phyloP scores from a whole-genome alignment of 1,140 invertebrate genomes.

The Elysia chlorotica region DNA sequence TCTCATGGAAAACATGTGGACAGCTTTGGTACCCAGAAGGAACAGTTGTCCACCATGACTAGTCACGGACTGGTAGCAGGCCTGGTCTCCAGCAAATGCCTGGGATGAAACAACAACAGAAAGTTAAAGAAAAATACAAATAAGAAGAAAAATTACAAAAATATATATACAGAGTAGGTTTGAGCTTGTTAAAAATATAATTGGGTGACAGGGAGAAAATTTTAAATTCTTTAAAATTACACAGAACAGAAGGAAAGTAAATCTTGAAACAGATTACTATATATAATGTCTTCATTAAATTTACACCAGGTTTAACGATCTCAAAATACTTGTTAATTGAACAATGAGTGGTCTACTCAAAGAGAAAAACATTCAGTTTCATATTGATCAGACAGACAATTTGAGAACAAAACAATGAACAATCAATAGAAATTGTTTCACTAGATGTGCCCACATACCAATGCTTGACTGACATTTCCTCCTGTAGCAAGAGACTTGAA shows the following conservation, averaged over 20 bases:
- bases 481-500: constrained; percentile 85
- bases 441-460: constrained; percentile 65
- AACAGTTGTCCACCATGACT: constrained; percentile 81
- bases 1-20: constrained; percentile 80
- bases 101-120: constrained; percentile 21
- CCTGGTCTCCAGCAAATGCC: constrained; percentile 82
- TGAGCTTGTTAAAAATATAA: not conserved
- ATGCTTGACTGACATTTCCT: constrained; percentile 76
- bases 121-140: too few relatives aligned
- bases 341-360: too few relatives aligned
- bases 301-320: not conserved
- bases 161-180: too few relatives aligned
- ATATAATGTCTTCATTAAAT: not conserved
- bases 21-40: constrained; percentile 80
- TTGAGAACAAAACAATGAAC: too few relatives aligned
- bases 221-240: not conserved
- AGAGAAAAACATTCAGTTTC: too few relatives aligned
- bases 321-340: too few relatives aligned
- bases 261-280: not conserved
- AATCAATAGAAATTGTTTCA: too few relatives aligned
- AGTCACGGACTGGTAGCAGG: constrained; percentile 89
- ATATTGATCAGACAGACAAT: too few relatives aligned
- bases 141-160: too few relatives aligned
- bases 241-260: not conserved
- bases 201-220: not conserved